Evolutionary conservation across 2,113 vertebrate genomes (phyloP).

Genomic region (Mesoclemmys tuberculata): DNA sequence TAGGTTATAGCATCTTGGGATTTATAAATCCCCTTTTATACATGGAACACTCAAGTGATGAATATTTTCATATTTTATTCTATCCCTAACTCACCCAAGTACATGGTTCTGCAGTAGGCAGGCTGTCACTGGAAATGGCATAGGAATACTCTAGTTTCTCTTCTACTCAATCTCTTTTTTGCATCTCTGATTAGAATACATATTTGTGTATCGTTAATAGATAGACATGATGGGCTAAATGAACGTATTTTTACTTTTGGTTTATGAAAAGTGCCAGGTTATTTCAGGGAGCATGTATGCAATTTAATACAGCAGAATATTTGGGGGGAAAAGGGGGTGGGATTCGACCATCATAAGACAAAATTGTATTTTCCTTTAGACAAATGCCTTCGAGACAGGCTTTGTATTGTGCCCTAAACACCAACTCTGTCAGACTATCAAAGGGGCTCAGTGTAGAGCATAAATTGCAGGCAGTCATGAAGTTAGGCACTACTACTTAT

Average conservation of each 20-base stretch:
- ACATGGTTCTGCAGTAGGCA: background rate
- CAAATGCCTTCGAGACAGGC: background rate
- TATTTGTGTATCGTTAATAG: background rate
- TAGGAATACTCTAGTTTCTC: background rate
- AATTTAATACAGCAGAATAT: background rate
- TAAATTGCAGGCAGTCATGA: background rate
- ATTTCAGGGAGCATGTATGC: background rate
- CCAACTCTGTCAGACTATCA: background rate
- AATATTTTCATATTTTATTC: conserved; percentile 33
- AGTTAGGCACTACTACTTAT: background rate
- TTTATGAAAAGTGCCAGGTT: background rate
- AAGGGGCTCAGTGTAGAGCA: background rate
- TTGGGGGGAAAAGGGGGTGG: too few relatives aligned
- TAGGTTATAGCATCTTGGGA: conserved; percentile 34
- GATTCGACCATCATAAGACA: background rate
- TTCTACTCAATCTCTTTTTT: background rate
- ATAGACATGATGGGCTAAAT: background rate
- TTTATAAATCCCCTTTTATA: conserved; percentile 41
- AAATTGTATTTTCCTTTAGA: background rate
- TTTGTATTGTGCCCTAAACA: background rate
- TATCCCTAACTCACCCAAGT: background rate
- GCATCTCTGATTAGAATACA: background rate
- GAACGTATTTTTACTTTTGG: background rate
- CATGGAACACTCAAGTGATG: conserved; percentile 3
- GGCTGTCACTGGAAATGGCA: background rate